phyloP scores from a whole-genome alignment of 1,140 invertebrate species.

The Mamestra configurata region DNA sequence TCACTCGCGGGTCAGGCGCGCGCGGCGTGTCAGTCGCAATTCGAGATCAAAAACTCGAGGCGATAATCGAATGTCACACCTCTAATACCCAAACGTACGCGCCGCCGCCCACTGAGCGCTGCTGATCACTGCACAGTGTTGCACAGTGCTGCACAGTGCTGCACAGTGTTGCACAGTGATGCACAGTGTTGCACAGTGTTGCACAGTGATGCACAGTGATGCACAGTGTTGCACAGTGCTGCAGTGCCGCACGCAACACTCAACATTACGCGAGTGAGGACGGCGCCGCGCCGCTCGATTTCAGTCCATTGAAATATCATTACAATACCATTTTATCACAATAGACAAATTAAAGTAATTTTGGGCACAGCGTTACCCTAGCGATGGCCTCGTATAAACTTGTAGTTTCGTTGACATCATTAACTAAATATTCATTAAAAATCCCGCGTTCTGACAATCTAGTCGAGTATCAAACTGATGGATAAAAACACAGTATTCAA shows the following conservation, averaged over 20 bases:
- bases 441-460: conserved; percentile 35
- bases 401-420: conserved; percentile 47
- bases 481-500: conserved; percentile 70
- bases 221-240: no score
- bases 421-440: conserved; percentile 47
- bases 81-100: conserved; percentile 37
- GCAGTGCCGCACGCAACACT: no score
- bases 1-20: conserved; percentile 58
- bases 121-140: no score
- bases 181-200: no score
- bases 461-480: conserved; percentile 48
- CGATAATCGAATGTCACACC: conserved; percentile 43
- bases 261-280: no score
- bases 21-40: conserved; percentile 70
- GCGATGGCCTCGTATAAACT: conserved; percentile 63
- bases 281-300: conserved; percentile 1
- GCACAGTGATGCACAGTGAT: no score
- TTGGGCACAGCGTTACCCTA: conserved; percentile 51
- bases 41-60: conserved; percentile 78
- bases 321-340: conserved; percentile 69
- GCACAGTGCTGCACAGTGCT: no score
- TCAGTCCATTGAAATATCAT: conserved; percentile 58
- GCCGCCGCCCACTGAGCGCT: not conserved
- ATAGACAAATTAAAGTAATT: conserved; percentile 61
- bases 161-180: no score